Evolutionary conservation across 2,113 vertebrate genomes (phyloP), one percentile per base, ranked within the genome.

Genomic region (Oceanites oceanicus): DNA sequence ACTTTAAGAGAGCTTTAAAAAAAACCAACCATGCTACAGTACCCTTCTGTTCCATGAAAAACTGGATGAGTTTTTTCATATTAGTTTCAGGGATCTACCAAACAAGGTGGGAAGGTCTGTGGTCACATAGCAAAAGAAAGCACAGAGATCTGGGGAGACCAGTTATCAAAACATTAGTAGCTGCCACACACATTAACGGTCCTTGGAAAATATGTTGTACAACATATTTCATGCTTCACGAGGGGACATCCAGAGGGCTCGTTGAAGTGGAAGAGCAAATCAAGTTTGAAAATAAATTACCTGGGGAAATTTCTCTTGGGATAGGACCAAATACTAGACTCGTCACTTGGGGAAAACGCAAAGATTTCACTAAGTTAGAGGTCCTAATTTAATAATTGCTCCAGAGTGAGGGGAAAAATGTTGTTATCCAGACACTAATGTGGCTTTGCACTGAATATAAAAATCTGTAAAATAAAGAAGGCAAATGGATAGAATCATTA

Each of bases 1-100:
- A 20, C 97, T 97, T 97, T 93, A 96, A 96, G 96, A 97, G 95
- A 92, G 78, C 84, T 96, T 96, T 84, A 68, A 76, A 91, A 82
- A 74, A 75, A 4, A 2, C 1, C 13, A 45, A 15, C 30, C 65
- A 93, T 88, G 66, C 56, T 93, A 42, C 78, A 89, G n/a, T 87
- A 47, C 66, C n/a, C 78, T 82, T 92, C 79, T 79, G 42, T 56
- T 92, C 74, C 75, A 29, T 20, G 59, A 90, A 87, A 94, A 94
- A 89, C 18, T 34, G 44, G 22, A 61, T 49, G 49, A 93, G 34
- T 40, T 94, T 90, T 62, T 85, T 67, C 61, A 13, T 74, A 77
- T 66, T 73, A 63, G 32, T 84, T 96, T 92, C 67, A 81, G 34
- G 32, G 42, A 32, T 42, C 47, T 95, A 62, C 73, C 38, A 87